Base-by-base conservation (phyloP, 2,797 vertebrate species). In the Taenioides sp. region DNA sequence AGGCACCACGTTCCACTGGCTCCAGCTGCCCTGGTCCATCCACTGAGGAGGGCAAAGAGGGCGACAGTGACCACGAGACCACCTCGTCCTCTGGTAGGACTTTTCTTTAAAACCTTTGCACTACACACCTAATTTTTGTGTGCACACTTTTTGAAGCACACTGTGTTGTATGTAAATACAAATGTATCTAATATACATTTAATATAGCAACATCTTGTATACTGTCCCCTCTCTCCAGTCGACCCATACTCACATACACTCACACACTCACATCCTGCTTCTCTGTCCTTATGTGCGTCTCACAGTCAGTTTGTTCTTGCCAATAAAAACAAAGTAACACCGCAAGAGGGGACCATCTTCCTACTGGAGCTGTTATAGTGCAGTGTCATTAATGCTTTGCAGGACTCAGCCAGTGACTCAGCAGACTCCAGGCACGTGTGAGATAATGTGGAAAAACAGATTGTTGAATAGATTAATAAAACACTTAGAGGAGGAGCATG, bases 51-150 rank as follows among this genome's bases (percentile, higher is more conserved):
- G 88, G 89, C 34, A 96, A 95, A 86, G 97, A 97, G 75, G 96
- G 93, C 0, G 96, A 97, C 84, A 99, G 98, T 17, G 98, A 99
- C 87, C 95, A 95, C 3, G 98, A 99, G 86, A 98, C 96, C 78
- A 97, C 97, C 2, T 92, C 91, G 55, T 92, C 91, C 58, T 92
- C 92, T 87, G 92, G 92, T 93, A 79, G 54, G 72, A 22, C 20
- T 47, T 4, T 2, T 25, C 52, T 61, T 61, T 50, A 11, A 67
- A 25, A 20, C 86, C 72, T 77, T 34, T 82, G 57, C 10, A 55
- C 54, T 55, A n/a, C 52, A 22, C 52, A 87, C 86, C 72, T 80
- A 68, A 70, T 79, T n/a, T n/a, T n/a, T n/a, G n/a, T n/a, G n/a
- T n/a, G n/a, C n/a, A n/a, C n/a, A n/a, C 87, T 81, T 34, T 49